A percentile compares a stretch with the other conserved stretches of the same genome.
These are phyloP conservation scores for Eupsittula cactorum DNA, from an alignment of 2,113 vertebrate genomes.

Conservation along the genomic window DNA sequence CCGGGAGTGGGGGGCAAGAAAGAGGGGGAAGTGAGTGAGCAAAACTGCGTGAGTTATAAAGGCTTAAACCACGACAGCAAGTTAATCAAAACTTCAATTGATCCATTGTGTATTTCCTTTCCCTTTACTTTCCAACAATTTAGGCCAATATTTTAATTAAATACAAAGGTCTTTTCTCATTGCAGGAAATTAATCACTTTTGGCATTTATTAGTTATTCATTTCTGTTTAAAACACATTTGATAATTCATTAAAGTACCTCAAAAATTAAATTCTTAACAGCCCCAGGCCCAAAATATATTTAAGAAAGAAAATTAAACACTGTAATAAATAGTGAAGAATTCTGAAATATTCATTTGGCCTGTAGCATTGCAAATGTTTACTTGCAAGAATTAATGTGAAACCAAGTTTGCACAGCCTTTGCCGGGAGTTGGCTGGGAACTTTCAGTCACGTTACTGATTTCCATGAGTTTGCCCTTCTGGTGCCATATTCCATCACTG, in stretches of 20 bases:
- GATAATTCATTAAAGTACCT: slow-evolving; percentile 66
- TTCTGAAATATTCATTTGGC: slow-evolving; percentile 68
- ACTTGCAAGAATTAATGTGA: slow-evolving; percentile 57
- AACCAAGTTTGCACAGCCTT: slow-evolving; percentile 17
- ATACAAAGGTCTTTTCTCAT: not conserved
- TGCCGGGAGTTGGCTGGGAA: slow-evolving; percentile 14
- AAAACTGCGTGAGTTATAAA: no score
- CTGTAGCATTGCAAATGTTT: slow-evolving; percentile 53
- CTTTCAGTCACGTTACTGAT: not conserved
- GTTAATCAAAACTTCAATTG: not conserved
- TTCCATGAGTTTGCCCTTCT: not conserved
- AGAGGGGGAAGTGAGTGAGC: no score
- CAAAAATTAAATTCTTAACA: slow-evolving; percentile 66
- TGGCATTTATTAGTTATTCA: slow-evolving; percentile 50
- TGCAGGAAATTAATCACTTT: slow-evolving; percentile 64
- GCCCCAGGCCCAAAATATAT: slow-evolving; percentile 49
- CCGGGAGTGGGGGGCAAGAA: no score
- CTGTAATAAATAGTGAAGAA: slow-evolving; percentile 46
- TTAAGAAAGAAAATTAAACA: slow-evolving; percentile 63
- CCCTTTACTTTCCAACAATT: slow-evolving; percentile 29
- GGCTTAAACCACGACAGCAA: no score
- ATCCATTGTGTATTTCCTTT: not conserved
- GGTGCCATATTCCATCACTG: not conserved
- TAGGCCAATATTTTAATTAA: slow-evolving; percentile 18
- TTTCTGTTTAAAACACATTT: slow-evolving; percentile 56